Evolutionary conservation across 2,797 vertebrate species (phyloP).

Genomic region (Sebastes cheni): DNA sequence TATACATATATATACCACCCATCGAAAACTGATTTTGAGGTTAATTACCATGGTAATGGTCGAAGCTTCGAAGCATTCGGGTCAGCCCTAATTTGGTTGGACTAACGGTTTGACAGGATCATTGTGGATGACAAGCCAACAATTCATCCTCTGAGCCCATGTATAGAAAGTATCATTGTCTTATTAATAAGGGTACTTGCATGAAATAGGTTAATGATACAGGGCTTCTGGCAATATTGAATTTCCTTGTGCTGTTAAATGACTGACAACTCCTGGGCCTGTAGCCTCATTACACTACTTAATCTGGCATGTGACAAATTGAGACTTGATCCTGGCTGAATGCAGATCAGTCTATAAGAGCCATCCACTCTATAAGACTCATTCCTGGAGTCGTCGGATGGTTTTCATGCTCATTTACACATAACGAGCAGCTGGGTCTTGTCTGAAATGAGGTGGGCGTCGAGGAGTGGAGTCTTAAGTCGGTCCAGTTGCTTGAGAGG

Average conservation of each 20-base stretch:
- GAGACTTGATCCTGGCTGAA: slow-evolving; percentile 64
- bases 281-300: slow-evolving; percentile 62
- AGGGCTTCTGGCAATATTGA: slow-evolving; percentile 31
- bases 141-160: background rate
- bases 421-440: slow-evolving; percentile 67
- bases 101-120: background rate
- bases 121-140: background rate
- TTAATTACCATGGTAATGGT: too few relatives aligned
- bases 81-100: too few relatives aligned
- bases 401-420: slow-evolving; percentile 72
- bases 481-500: slow-evolving; percentile 75
- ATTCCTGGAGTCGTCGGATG: slow-evolving; percentile 26
- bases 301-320: slow-evolving; percentile 64
- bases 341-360: slow-evolving; percentile 64
- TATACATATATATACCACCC: too few relatives aligned
- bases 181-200: slow-evolving; percentile 35
- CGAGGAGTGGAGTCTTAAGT: slow-evolving; percentile 74
- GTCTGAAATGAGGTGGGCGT: slow-evolving; percentile 68
- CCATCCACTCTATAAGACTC: slow-evolving; percentile 63
- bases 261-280: slow-evolving; percentile 44
- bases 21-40: too few relatives aligned
- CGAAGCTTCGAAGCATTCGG: too few relatives aligned
- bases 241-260: slow-evolving; percentile 55
- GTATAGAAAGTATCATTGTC: slow-evolving; percentile 11
- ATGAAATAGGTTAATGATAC: slow-evolving; percentile 43